A percentile compares a stretch with the other conserved stretches of the same genome.
phyloP scores from a whole-genome alignment of 2,888 invertebrate genomes.

The Xanthia togata region DNA sequence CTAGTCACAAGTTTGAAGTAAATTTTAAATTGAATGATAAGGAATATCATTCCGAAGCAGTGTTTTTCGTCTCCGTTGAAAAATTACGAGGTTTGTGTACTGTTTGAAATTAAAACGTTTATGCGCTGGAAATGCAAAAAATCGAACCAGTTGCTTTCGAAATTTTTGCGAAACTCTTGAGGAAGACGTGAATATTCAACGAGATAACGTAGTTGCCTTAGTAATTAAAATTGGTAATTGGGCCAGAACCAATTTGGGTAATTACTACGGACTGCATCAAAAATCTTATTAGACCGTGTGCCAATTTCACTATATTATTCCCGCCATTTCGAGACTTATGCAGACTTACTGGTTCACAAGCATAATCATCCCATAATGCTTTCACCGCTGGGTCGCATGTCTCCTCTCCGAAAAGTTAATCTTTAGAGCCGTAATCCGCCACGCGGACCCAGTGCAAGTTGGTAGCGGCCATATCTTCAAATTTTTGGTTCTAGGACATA shows the following conservation, averaged over 20 bases:
- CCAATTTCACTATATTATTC: not conserved
- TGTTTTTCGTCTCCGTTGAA: constrained; percentile 34
- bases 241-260: constrained; percentile 18
- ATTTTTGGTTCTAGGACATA: too few relatives aligned
- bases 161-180: constrained; percentile 22
- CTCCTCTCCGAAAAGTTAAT: too few relatives aligned
- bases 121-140: not conserved
- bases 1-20: constrained; percentile 36
- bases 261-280: constrained; percentile 13
- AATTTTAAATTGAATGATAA: constrained; percentile 52
- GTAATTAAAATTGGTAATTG: constrained; percentile 42
- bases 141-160: not conserved
- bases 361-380: too few relatives aligned
- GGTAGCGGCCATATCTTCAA: too few relatives aligned
- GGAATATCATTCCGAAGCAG: constrained; percentile 28
- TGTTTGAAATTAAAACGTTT: constrained; percentile 22
- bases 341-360: not conserved
- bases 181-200: not conserved
- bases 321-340: not conserved
- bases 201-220: not conserved
- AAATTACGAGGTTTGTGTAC: constrained; percentile 24
- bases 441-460: too few relatives aligned
- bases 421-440: too few relatives aligned
- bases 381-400: too few relatives aligned
- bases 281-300: not conserved